A percentile compares a stretch with the other conserved stretches of the same genome.
These are phyloP conservation scores for Gobius niger DNA, from an alignment of 2,113 vertebrate genomes.

Conservation along the genomic window DNA sequence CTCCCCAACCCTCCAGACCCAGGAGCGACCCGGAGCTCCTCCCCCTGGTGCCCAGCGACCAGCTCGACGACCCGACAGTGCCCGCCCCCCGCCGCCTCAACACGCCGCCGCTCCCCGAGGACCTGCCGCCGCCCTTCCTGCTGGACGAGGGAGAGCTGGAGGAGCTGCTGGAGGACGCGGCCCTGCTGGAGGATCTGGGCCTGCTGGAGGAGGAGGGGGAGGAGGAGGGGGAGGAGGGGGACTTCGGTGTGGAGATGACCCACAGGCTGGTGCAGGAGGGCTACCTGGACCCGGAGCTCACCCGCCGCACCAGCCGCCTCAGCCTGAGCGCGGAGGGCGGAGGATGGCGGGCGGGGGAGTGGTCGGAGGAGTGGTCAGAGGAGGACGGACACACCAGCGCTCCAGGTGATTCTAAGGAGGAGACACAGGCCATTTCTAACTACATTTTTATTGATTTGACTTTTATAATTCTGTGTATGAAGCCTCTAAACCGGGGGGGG, in stretches of 20 bases:
- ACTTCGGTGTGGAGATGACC: conserved; percentile 83
- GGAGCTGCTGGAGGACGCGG: conserved; percentile 82
- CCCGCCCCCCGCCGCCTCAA: not conserved
- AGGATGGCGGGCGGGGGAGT: not conserved
- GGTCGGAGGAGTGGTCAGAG: conserved; percentile 4
- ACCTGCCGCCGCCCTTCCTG: conserved; percentile 15
- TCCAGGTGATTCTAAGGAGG: not conserved
- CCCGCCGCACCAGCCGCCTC: conserved; percentile 4
- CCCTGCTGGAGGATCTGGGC: conserved; percentile 89
- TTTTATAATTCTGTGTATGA: too few species aligned
- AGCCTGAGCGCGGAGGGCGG: not conserved
- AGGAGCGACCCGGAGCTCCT: conserved; percentile 71
- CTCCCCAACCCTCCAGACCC: conserved; percentile 60
- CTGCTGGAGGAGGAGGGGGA: conserved; percentile 86
- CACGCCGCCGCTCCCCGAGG: not conserved
- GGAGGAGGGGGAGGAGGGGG: conserved; percentile 86
- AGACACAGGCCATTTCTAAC: too few species aligned
- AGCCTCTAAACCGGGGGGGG: too few species aligned
- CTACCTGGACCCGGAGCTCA: conserved; percentile 11
- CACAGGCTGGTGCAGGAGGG: conserved; percentile 82
- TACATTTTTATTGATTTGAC: too few species aligned
- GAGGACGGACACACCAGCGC: conserved; percentile 1
- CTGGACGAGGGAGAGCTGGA: conserved; percentile 67
- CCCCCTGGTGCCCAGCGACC: conserved; percentile 76
- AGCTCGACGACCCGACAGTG: conserved; percentile 41